phyloP scores from a whole-genome alignment of 2,888 invertebrate genomes.

The Volucella inflata region DNA sequence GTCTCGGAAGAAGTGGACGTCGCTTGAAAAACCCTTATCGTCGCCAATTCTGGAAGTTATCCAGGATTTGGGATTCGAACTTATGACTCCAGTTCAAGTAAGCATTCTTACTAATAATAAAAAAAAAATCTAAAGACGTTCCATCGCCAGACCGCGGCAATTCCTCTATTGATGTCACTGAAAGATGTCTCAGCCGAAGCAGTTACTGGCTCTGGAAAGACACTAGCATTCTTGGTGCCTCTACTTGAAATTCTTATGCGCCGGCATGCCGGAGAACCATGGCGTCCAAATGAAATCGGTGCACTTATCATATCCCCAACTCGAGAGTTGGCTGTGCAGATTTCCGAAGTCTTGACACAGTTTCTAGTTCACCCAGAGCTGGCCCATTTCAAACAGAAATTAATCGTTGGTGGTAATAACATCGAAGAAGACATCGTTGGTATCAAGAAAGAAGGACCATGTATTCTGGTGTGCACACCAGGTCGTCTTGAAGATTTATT shows the following conservation, averaged over 20 bases:
- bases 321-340: conserved; percentile 96
- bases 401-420: conserved; percentile 93
- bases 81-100: conserved; percentile 86
- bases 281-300: conserved; percentile 91
- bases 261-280: conserved; percentile 86
- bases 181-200: conserved; percentile 99
- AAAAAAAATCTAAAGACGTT: background rate
- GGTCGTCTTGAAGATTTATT: conserved; percentile 95
- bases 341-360: conserved; percentile 87
- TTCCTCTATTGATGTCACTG: conserved; percentile 93
- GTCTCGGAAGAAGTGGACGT: conserved; percentile 84
- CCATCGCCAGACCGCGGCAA: conserved; percentile 90
- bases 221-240: conserved; percentile 97
- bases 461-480: conserved; percentile 97
- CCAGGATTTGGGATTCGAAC: conserved; percentile 84
- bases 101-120: conserved; percentile 4
- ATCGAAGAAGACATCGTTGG: conserved; percentile 90
- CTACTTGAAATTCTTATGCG: conserved; percentile 92
- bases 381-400: conserved; percentile 85
- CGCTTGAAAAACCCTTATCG: conserved; percentile 84
- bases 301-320: conserved; percentile 97
- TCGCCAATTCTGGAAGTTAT: conserved; percentile 85
- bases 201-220: conserved; percentile 99
- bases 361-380: conserved; percentile 85
- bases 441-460: conserved; percentile 88